Evolutionary conservation across 2,797 vertebrate species (phyloP).

Genomic region (Myotis daubentonii): DNA sequence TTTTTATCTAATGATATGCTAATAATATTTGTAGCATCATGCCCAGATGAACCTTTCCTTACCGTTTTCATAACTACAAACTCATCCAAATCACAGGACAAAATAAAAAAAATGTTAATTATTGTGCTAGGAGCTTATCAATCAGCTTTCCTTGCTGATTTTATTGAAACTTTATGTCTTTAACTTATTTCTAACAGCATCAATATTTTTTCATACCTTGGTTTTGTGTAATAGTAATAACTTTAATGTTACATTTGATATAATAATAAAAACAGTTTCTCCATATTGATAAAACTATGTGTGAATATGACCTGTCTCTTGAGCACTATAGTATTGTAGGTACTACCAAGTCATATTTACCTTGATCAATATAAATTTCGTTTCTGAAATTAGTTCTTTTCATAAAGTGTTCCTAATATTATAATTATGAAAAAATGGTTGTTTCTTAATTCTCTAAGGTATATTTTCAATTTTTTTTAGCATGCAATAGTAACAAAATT

Average conservation of each 20-base stretch:
- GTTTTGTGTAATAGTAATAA: background rate
- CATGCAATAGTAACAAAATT: background rate
- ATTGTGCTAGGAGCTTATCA: background rate
- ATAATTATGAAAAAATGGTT: background rate
- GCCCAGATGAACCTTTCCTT: background rate
- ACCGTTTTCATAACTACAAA: background rate
- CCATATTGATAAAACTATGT: background rate
- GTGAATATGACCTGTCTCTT: background rate
- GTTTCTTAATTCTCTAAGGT: background rate
- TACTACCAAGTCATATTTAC: background rate
- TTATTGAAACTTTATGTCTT: conserved; percentile 17
- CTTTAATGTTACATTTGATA: background rate
- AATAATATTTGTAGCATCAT: background rate
- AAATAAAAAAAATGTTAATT: background rate
- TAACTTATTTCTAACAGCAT: background rate
- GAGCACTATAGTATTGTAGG: background rate
- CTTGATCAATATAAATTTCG: background rate
- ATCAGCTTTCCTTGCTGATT: background rate
- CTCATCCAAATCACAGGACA: background rate
- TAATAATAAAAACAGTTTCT: conserved; percentile 11
- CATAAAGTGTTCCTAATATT: background rate
- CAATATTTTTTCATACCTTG: background rate
- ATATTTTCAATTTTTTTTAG: conserved; percentile 51
- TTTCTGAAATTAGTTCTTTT: background rate
- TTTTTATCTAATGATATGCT: background rate